Percentiles rank a stretch among this genome's conserved stretches.
phyloP scores from a whole-genome alignment of 2,888 invertebrate species.

The Netelia fuscicornis region DNA sequence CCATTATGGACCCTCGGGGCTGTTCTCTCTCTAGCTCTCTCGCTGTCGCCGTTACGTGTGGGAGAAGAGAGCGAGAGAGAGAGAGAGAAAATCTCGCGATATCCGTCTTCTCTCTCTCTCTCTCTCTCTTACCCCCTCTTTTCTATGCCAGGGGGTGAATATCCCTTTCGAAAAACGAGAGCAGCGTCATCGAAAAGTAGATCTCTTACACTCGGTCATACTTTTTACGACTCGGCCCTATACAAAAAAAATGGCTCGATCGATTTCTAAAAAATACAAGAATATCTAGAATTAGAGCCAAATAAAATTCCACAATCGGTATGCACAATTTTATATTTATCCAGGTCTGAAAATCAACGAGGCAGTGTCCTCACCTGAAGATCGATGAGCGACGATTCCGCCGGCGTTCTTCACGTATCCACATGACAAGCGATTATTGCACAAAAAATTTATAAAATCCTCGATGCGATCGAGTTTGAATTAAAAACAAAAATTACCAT shows the following conservation, averaged over 20 bases:
- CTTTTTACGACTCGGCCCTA: constrained; percentile 15
- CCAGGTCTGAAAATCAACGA: too few species aligned
- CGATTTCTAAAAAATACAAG: background rate
- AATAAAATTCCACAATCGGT: too few species aligned
- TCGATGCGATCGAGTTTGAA: constrained; percentile 4
- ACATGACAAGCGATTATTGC: constrained; percentile 65
- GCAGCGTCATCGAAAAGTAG: constrained; percentile 15
- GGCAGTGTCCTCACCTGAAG: constrained; percentile 59
- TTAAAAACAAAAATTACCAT: constrained; percentile 3
- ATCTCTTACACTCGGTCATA: constrained; percentile 15
- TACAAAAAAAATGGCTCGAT: constrained; percentile 5
- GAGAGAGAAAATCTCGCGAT: background rate
- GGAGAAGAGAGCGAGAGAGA: too few species aligned
- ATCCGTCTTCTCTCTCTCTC: constrained; percentile 9
- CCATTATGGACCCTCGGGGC: constrained; percentile 80
- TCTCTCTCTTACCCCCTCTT: constrained; percentile 37
- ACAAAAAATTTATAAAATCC: constrained; percentile 40
- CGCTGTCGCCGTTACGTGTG: background rate
- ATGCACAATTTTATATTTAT: too few species aligned
- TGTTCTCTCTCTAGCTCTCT: constrained; percentile 68
- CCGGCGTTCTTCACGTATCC: constrained; percentile 72
- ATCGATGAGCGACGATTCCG: constrained; percentile 37
- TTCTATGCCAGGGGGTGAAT: constrained; percentile 20
- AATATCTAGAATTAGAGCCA: too few species aligned
- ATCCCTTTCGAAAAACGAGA: constrained; percentile 13